Evolutionary conservation across 2,113 vertebrate species (phyloP).

Genomic region (Amblyopsis rosae): DNA sequence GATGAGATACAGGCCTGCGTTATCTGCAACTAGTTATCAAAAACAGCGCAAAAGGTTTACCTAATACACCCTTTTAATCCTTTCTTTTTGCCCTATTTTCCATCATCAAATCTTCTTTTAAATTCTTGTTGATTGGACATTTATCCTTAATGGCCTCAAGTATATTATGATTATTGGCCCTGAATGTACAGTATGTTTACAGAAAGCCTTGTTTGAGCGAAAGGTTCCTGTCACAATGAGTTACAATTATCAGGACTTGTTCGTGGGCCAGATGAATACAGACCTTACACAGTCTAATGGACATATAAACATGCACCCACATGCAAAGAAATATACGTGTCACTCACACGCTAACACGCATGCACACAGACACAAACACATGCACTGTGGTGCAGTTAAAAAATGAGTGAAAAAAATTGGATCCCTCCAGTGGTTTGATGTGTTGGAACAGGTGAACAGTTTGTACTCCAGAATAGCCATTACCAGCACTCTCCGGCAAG

Average conservation of each 20-base stretch:
- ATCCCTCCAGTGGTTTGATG: slow-evolving; percentile 76
- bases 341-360: slow-evolving; percentile 12
- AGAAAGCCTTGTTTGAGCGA: slow-evolving; percentile 31
- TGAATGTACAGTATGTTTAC: background rate
- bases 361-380: slow-evolving; percentile 38
- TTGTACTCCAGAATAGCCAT: slow-evolving; percentile 86
- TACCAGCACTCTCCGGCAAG: slow-evolving; percentile 82
- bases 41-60: slow-evolving; percentile 62
- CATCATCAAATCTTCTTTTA: too few species aligned
- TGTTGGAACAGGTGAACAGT: slow-evolving; percentile 86
- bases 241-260: slow-evolving; percentile 79
- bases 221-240: slow-evolving; percentile 73
- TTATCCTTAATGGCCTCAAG: slow-evolving; percentile 2
- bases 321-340: background rate
- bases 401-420: slow-evolving; percentile 75
- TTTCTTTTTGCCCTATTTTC: too few species aligned
- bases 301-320: slow-evolving; percentile 25
- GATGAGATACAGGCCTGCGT: slow-evolving; percentile 54
- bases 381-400: slow-evolving; percentile 51
- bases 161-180: slow-evolving; percentile 9
- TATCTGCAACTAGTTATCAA: slow-evolving; percentile 56
- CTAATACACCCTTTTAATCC: slow-evolving; percentile 63
- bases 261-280: slow-evolving; percentile 79
- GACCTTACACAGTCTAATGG: slow-evolving; percentile 60
- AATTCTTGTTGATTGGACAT: too few species aligned